Evolutionary conservation across 2,888 invertebrate species (phyloP).

Genomic region (Watsonalla cultraria): DNA sequence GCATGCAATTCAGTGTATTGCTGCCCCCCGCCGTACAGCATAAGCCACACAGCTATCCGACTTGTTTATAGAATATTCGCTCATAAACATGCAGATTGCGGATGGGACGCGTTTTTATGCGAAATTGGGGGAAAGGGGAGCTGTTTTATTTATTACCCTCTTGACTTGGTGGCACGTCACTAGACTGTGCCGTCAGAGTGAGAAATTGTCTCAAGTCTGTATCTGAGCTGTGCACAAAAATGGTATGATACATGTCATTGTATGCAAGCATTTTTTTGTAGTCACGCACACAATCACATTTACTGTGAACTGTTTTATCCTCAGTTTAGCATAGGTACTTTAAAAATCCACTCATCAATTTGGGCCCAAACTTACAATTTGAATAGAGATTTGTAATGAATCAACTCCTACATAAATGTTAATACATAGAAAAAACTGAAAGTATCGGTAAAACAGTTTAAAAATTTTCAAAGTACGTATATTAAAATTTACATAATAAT

Average conservation of each 20-base stretch:
- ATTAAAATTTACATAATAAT: no score
- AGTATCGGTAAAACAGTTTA: no score
- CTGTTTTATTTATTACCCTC: slow-evolving; percentile 76
- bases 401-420: no score
- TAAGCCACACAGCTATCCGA: slow-evolving; percentile 48
- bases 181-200: slow-evolving; percentile 44
- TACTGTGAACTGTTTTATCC: no score
- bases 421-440: no score
- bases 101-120: slow-evolving; percentile 76
- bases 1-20: slow-evolving; percentile 74
- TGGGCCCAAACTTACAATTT: no score
- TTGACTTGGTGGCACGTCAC: slow-evolving; percentile 62
- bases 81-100: slow-evolving; percentile 79
- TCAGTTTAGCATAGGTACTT: no score
- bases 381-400: no score
- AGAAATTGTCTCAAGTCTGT: slow-evolving; percentile 49
- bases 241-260: not conserved
- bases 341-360: no score
- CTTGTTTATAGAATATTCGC: slow-evolving; percentile 77
- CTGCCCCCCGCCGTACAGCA: slow-evolving; percentile 50
- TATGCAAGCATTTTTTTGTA: not conserved
- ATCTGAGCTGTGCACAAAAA: slow-evolving; percentile 31
- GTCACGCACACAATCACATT: no score
- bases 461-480: no score
- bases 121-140: slow-evolving; percentile 69